Conservation (phyloP, 2,888 invertebrate genomes). For the Netelia virgata region DNA sequence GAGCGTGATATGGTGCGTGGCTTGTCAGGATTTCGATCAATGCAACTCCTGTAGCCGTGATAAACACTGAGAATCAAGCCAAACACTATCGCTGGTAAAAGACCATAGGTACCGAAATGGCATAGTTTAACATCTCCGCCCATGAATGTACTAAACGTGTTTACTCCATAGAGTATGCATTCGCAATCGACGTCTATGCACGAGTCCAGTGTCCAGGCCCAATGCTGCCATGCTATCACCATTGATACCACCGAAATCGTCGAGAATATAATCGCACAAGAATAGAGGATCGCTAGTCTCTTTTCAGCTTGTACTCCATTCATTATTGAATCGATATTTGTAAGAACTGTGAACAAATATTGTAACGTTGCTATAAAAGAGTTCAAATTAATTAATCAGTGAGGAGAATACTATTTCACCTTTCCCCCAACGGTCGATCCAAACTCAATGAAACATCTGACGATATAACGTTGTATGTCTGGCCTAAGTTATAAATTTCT, state of each 20-base stretch:
- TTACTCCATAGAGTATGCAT: slow-evolving; percentile 83
- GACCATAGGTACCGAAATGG: slow-evolving; percentile 80
- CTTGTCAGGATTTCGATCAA: slow-evolving; percentile 73
- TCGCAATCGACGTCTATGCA: slow-evolving; percentile 83
- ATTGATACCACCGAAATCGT: slow-evolving; percentile 77
- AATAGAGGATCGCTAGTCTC: slow-evolving; percentile 75
- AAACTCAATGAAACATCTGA: background rate
- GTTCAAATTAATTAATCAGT: background rate
- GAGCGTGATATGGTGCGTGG: slow-evolving; percentile 68
- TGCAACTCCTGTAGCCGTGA: slow-evolving; percentile 83
- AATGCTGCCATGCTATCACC: slow-evolving; percentile 82
- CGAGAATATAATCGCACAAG: slow-evolving; percentile 73
- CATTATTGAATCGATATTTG: slow-evolving; percentile 70
- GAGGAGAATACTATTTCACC: background rate
- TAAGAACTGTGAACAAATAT: slow-evolving; percentile 13
- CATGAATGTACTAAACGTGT: slow-evolving; percentile 81
- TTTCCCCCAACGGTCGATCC: background rate
- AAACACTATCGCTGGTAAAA: slow-evolving; percentile 76
- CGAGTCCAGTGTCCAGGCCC: slow-evolving; percentile 81
- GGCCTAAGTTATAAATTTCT: slow-evolving; percentile 61
- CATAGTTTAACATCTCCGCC: slow-evolving; percentile 84
- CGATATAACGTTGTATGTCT: slow-evolving; percentile 40
- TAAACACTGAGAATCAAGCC: slow-evolving; percentile 78
- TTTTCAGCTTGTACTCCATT: slow-evolving; percentile 75
- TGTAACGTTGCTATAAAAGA: background rate